These are phyloP conservation scores for Ferdinandea cuprea DNA, from an alignment of 2,888 invertebrate genomes.

Conservation along the genomic window DNA sequence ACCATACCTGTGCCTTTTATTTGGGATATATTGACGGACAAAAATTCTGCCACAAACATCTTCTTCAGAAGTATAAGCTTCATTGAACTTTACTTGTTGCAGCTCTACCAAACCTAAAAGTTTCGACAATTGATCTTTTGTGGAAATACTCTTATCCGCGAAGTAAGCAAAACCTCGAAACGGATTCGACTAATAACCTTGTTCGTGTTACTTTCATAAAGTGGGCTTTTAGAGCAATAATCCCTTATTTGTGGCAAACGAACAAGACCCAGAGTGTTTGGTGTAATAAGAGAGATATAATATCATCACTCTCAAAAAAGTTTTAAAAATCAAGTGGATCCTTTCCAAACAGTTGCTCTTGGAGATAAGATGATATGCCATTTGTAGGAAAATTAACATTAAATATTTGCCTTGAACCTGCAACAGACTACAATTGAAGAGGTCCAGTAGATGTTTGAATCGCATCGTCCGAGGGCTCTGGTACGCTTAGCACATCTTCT, in stretches of 20 bases:
- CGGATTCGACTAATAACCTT: no score
- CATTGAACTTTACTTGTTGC: constrained; percentile 3
- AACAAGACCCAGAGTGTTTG: neutral
- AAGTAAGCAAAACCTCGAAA: no score
- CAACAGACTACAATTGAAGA: constrained; percentile 2
- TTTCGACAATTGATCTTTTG: neutral
- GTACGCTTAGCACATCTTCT: neutral
- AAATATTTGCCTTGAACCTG: constrained; percentile 5
- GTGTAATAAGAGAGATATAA: no score
- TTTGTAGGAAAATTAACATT: no score
- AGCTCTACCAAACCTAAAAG: neutral
- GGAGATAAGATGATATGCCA: constrained; percentile 2
- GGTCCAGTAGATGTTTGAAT: neutral
- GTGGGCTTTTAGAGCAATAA: neutral
- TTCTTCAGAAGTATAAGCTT: neutral
- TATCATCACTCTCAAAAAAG: constrained; percentile 5
- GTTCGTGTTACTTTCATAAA: no score
- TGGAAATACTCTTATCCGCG: neutral
- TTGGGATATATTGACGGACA: constrained; percentile 1
- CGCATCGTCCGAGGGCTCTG: neutral
- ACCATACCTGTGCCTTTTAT: constrained; percentile 18
- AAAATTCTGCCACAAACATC: constrained; percentile 7
- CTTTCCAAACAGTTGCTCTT: constrained; percentile 5
- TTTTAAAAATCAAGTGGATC: constrained; percentile 16
- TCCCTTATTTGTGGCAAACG: constrained; percentile 12